These are phyloP conservation scores for Caenorhabditis sp. DNA, from an alignment of 2,888 invertebrate genomes.

Conservation along the genomic window DNA sequence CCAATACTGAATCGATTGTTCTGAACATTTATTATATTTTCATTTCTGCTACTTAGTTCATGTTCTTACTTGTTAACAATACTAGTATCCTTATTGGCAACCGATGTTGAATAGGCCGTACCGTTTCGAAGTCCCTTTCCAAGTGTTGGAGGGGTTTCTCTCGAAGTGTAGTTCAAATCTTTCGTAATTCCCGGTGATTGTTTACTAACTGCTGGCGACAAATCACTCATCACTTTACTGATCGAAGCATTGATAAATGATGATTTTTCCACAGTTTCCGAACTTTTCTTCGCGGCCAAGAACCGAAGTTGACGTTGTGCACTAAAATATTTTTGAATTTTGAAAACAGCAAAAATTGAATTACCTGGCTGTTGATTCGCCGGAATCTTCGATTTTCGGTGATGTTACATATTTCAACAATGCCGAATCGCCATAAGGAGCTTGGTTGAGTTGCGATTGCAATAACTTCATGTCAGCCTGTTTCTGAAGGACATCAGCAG, in stretches of 20 bases:
- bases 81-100: constrained; percentile 20
- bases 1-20: constrained; percentile 44
- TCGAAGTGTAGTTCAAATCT: constrained; percentile 52
- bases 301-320: constrained; percentile 49
- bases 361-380: no score
- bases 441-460: constrained; percentile 77
- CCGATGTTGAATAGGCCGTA: constrained; percentile 2
- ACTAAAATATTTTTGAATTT: constrained; percentile 20
- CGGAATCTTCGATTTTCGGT: constrained; percentile 2
- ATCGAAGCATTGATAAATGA: constrained; percentile 31
- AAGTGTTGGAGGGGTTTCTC: constrained; percentile 49
- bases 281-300: constrained; percentile 38
- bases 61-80: constrained; percentile 22
- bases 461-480: constrained; percentile 79
- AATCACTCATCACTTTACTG: constrained; percentile 38
- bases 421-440: constrained; percentile 87
- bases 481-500: constrained; percentile 56
- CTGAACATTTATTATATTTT: constrained; percentile 13
- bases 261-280: constrained; percentile 13
- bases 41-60: neutral
- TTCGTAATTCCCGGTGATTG: constrained; percentile 16
- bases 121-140: constrained; percentile 45
- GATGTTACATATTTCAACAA: constrained; percentile 72
- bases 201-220: constrained; percentile 24
- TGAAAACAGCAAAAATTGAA: neutral